Base-by-base conservation (phyloP, 1,140 invertebrate species). In the Leptopilina clavipes region DNA sequence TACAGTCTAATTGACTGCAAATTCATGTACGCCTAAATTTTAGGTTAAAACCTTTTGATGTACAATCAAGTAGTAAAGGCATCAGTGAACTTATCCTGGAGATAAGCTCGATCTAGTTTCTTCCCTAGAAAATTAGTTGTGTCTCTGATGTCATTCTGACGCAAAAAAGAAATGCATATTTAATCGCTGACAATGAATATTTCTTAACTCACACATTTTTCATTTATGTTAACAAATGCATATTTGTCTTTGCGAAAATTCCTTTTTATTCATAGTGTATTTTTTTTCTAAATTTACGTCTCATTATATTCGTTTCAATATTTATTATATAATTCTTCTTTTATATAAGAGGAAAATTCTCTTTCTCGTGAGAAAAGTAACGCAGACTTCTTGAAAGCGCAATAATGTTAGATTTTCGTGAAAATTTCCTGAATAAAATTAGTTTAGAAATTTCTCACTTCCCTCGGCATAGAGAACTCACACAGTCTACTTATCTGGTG, bases 1-100 rank as follows among this genome's bases (percentile, higher is more conserved):
- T 31, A 40, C 3, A 65, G 11, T 6, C 14, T 37, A 37, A 31
- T 6, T 31, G 10, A 37, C 59, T 65, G 22, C 12, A 65, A 65
- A 65, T 65, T 59, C 19, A 59, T 59, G 54, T 59, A 22, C 54
- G 9, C 54, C 54, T 59, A 22, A 59, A 59, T 22, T 59, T 19
- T 59, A 22, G 19, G 54, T 59, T 59, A 59, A 22, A 59, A 22
- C 19, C 19, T 65, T 10, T 65, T 31, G 19, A 65, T 65, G 22
- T 65, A 10, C 19, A 65, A 65, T 65, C 31, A 65, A 65, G 22
- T 65, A 65, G 19, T 65, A 14, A 65, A 65, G 19, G 22, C 22
- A 52, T 52, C 48, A 25, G 56, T 14, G 11, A 65, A 22, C 18
- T 59, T 59, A 22, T 59, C 17, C 7, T 22, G 6, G 10, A 22